These are phyloP conservation scores for Notolabrus celidotus DNA, from an alignment of 2,797 vertebrate species.

Conservation along the genomic window DNA sequence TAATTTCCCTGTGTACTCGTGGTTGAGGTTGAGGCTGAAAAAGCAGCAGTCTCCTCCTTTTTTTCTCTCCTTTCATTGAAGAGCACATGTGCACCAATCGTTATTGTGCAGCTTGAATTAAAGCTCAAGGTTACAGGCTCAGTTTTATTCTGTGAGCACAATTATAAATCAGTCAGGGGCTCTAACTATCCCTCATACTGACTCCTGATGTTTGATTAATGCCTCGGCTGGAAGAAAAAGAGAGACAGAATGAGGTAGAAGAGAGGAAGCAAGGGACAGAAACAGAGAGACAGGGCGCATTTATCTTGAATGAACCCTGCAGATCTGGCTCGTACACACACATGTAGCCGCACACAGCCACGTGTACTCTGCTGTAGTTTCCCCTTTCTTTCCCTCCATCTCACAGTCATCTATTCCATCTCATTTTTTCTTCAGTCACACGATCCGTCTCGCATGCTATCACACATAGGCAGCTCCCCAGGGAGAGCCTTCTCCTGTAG, in stretches of 20 bases:
- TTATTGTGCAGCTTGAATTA: conserved; percentile 62
- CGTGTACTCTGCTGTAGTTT: conserved; percentile 59
- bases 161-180: conserved; percentile 44
- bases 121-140: conserved; percentile 70
- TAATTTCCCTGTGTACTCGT: conserved; percentile 63
- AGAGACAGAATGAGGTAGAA: conserved; percentile 60
- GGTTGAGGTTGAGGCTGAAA: conserved; percentile 38
- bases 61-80: conserved; percentile 48
- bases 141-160: conserved; percentile 34
- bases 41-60: conserved; percentile 57
- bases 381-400: conserved; percentile 61
- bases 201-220: conserved; percentile 54
- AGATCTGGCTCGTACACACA: conserved; percentile 50
- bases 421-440: conserved; percentile 68
- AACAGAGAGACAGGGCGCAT: conserved; percentile 42
- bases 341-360: conserved; percentile 54
- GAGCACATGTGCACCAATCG: conserved; percentile 31
- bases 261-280: conserved; percentile 30
- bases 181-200: conserved; percentile 15
- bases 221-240: conserved; percentile 31
- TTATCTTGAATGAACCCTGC: conserved; percentile 62
- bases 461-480: conserved; percentile 83
- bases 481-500: conserved; percentile 86
- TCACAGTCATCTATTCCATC: conserved; percentile 78
- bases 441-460: conserved; percentile 77